phyloP scores from a whole-genome alignment of 2,797 vertebrate genomes.

The Garrulus glandarius region DNA sequence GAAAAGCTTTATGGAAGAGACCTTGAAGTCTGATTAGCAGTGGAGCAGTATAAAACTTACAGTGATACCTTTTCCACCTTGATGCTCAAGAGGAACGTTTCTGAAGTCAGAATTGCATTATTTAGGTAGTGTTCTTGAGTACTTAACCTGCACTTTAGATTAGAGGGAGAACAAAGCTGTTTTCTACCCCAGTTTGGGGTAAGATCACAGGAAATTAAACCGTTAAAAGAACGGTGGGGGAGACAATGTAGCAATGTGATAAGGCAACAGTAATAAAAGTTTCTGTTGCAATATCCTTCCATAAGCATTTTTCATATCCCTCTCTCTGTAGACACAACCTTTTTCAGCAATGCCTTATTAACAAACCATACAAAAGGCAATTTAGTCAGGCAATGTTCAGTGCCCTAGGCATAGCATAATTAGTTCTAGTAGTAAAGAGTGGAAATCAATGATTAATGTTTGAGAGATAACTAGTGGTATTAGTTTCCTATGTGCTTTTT shows the following conservation, averaged over 20 bases:
- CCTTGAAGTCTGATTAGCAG: background rate
- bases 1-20: background rate
- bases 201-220: background rate
- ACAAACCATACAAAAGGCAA: conserved; percentile 1
- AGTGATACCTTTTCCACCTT: background rate
- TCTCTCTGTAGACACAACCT: background rate
- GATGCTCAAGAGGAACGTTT: background rate
- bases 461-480: conserved; percentile 44
- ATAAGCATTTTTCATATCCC: background rate
- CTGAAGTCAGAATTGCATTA: background rate
- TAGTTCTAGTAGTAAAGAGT: conserved; percentile 30
- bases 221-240: background rate
- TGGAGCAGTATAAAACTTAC: background rate
- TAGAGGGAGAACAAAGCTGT: background rate
- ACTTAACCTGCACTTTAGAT: background rate
- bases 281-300: background rate
- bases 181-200: background rate
- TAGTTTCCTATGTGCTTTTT: conserved; percentile 18
- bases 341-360: background rate
- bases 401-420: background rate
- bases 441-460: conserved; percentile 60
- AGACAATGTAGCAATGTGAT: background rate
- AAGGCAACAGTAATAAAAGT: background rate
- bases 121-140: background rate
- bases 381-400: background rate